These are phyloP conservation scores for Morone chrysops DNA, from an alignment of 2,113 vertebrate genomes.

Conservation along the genomic window DNA sequence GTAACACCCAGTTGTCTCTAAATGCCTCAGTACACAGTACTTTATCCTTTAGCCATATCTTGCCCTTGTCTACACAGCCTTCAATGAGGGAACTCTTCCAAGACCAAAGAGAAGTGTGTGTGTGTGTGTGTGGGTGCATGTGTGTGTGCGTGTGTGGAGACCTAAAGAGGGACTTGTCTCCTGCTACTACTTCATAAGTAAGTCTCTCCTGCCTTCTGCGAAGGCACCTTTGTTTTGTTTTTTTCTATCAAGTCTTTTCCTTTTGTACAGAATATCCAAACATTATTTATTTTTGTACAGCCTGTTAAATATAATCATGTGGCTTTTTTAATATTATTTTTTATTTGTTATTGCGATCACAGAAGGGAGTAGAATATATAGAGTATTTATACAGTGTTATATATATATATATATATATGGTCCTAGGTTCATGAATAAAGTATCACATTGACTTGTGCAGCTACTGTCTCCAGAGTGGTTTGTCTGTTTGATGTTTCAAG, in stretches of 20 bases:
- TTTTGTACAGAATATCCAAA: conserved; percentile 87
- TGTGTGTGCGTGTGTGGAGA: conserved; percentile 62
- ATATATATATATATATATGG: conserved; percentile 91
- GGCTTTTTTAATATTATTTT: conserved; percentile 89
- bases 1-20: conserved; percentile 60
- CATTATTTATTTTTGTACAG: conserved; percentile 99
- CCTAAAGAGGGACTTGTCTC: conserved; percentile 82
- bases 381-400: conserved; percentile 99
- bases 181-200: conserved; percentile 97
- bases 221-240: conserved; percentile 84
- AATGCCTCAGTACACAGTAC: conserved; percentile 62
- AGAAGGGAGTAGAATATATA: conserved; percentile 96
- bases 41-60: conserved; percentile 75
- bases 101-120: conserved; percentile 79
- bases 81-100: conserved; percentile 63
- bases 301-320: conserved; percentile 96
- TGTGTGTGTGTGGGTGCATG: conserved; percentile 21
- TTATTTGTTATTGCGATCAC: conserved; percentile 85
- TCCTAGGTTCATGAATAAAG: conserved; percentile 87
- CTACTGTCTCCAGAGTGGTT: conserved; percentile 52
- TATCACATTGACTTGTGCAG: conserved; percentile 81
- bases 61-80: conserved; percentile 59
- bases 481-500: conserved; percentile 24
- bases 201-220: conserved; percentile 92
- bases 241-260: conserved; percentile 65